Conservation (phyloP, 2,888 invertebrate genomes). For the Tenthredo scrophulariae region DNA sequence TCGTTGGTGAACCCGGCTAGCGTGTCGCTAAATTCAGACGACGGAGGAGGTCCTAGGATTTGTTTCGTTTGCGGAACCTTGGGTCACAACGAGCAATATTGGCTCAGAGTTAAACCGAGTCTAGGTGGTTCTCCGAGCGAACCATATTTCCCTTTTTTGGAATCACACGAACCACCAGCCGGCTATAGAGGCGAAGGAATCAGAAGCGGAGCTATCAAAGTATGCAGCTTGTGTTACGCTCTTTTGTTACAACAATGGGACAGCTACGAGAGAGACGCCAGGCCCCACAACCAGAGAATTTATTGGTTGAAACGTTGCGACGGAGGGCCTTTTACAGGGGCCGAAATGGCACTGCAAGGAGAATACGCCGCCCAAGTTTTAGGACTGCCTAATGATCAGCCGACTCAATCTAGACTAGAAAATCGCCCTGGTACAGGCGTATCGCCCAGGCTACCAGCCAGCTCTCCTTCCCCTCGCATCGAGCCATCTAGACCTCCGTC, state of each 20-base stretch:
- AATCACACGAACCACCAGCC: constrained; percentile 91
- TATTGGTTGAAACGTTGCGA: constrained; percentile 96
- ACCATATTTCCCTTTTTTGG: constrained; percentile 95
- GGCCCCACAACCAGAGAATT: constrained; percentile 91
- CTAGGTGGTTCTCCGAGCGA: constrained; percentile 84
- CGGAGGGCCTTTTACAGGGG: constrained; percentile 93
- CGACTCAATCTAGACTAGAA: constrained; percentile 65
- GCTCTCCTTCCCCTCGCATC: constrained; percentile 71
- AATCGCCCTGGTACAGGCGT: constrained; percentile 70
- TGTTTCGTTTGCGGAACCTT: constrained; percentile 89
- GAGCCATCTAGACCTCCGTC: constrained; percentile 73
- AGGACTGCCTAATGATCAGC: constrained; percentile 84
- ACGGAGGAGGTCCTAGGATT: constrained; percentile 70
- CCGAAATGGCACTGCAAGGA: constrained; percentile 93
- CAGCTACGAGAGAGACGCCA: constrained; percentile 90
- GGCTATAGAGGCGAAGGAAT: constrained; percentile 82
- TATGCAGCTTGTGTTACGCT: constrained; percentile 92
- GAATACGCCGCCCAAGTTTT: constrained; percentile 95
- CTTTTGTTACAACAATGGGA: constrained; percentile 96
- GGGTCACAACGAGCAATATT: constrained; percentile 83
- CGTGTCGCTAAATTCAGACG: constrained; percentile 66
- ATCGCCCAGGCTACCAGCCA: constrained; percentile 72
- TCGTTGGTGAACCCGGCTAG: constrained; percentile 67
- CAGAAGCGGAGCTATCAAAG: constrained; percentile 81
- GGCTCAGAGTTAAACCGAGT: constrained; percentile 84